Conservation (phyloP, 1,140 invertebrate genomes). For the Papilio glaucus region DNA sequence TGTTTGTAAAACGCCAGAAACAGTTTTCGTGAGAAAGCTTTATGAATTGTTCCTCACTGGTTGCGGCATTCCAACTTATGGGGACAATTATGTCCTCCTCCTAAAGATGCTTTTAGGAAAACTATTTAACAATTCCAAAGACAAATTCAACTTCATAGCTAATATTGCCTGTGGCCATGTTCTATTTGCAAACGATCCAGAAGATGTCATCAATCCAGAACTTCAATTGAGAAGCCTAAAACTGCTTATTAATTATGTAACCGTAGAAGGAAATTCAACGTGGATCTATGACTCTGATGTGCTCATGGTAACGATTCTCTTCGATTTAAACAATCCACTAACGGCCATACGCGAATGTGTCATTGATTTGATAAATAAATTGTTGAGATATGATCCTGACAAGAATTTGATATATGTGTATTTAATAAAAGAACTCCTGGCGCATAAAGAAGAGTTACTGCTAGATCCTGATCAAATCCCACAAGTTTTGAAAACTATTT, state of each 20-base stretch:
- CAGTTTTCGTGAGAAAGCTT: slow-evolving; percentile 61
- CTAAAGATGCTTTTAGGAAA: slow-evolving; percentile 71
- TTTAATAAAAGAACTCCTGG: slow-evolving; percentile 60
- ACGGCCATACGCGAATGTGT: slow-evolving; percentile 70
- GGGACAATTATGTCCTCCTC: slow-evolving; percentile 64
- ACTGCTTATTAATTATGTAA: slow-evolving; percentile 62
- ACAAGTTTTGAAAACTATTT: slow-evolving; percentile 70
- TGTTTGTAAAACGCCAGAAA: slow-evolving; percentile 60
- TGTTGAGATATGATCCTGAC: slow-evolving; percentile 56
- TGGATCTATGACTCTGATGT: slow-evolving; percentile 79
- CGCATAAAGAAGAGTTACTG: slow-evolving; percentile 83
- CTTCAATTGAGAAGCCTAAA: slow-evolving; percentile 72
- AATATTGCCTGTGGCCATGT: slow-evolving; percentile 80
- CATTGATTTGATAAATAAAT: slow-evolving; percentile 65
- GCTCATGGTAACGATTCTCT: slow-evolving; percentile 73
- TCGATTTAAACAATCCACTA: slow-evolving; percentile 75
- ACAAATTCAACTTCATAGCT: slow-evolving; percentile 81
- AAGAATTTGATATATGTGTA: slow-evolving; percentile 63
- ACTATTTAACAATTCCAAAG: slow-evolving; percentile 68
- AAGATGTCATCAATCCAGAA: slow-evolving; percentile 72
- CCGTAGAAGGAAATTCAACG: slow-evolving; percentile 53
- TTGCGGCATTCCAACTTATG: slow-evolving; percentile 64
- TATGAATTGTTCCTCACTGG: slow-evolving; percentile 75
- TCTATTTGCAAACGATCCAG: slow-evolving; percentile 62
- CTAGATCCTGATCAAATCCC: slow-evolving; percentile 86